Evolutionary conservation across 2,888 invertebrate genomes (phyloP), one percentile per base, ranked within the genome.

Genomic region (Drosophila bunnanda): DNA sequence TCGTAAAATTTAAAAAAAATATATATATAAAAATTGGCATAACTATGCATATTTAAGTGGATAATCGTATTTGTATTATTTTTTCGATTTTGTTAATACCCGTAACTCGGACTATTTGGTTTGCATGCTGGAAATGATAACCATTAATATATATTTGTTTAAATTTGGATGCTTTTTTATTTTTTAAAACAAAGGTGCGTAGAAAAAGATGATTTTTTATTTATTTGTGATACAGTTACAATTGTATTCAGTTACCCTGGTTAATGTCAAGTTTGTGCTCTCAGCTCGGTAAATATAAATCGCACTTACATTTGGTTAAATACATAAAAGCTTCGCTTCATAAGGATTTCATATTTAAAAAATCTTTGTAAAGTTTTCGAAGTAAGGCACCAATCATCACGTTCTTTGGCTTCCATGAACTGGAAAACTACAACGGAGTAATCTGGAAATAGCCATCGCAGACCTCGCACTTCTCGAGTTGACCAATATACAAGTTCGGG

Each of bases 401-500:
- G 50, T 9, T 43, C n/a, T 10, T 25, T 39, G 3, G 17, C 15
- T 53, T 25, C 34, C 12, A 53, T 2, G 34, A 12, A 20, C 28
- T 22, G 22, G 28, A 60, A 7, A 12, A 36, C 68, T 73, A 90
- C 50, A 89, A 50, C 2, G 54, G 8, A 32, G 76, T 74, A 28
- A 77, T 67, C 20, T 46, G 70, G 43, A 71, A 89, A 39, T 17
- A 73, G 4, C 91, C 91, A 4, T 8, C 5, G 28, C 90, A 90
- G 22, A 48, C 22, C 0, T 55, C 6, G 36, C 90, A 90, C 32
- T 39, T 57, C 4, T 50, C 68, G 0, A 32, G 22, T 4, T 25
- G 20, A 5, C 20, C 58, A 0, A 12, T 0, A 7, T 17, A 41
- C 25, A 36, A 53, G 38, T 82, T 86, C 4, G 91, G 77, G 52